Evolutionary conservation across 2,797 vertebrate species (phyloP), one percentile per base, ranked within the genome.

Genomic region (Sternotherus odoratus): DNA sequence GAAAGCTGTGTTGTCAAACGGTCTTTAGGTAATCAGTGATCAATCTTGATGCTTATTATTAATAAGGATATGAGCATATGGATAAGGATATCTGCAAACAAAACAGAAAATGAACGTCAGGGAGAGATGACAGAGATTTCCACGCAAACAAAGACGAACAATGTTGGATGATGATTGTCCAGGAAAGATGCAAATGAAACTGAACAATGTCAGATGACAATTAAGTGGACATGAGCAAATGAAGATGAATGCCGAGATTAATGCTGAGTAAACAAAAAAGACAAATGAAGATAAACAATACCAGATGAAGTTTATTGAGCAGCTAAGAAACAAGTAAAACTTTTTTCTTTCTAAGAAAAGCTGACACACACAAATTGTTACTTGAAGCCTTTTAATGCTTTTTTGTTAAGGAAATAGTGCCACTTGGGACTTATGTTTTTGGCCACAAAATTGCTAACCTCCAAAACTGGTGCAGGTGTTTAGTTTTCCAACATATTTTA

Each of bases 261-360:
- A 83, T 81, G 77, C 79, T 28, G 48, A 93, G 46, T 30, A 51
- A n/a, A 4, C 11, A 94, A 95, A 80, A 66, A 69, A 96, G 88
- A n/a, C 23, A 93, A 94, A 88, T 57, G 15, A 79, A 54, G 75
- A 75, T 74, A 91, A 93, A 80, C 16, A n/a, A 66, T 26, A 2
- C 39, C 54, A 77, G 23, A 4, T 75, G 28, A 79, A 89, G 53
- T 83, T 92, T 83, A 80, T n/a, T 49, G 56, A 72, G 24, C 21
- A 83, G 21, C 46, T 89, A 50, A 86, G 72, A 82, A 90, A 12
- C 39, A 6, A 46, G 50, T 3, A 83, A 72, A 63, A 1, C 2
- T 0, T 24, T 93, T 85, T n/a, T 15, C 78, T 85, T 66, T 77
- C 77, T 48, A n/a, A 21, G 9, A 36, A 33, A 1, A 86, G 81